phyloP scores from a whole-genome alignment of 1,140 invertebrate species.

The Araneus ventricosus region DNA sequence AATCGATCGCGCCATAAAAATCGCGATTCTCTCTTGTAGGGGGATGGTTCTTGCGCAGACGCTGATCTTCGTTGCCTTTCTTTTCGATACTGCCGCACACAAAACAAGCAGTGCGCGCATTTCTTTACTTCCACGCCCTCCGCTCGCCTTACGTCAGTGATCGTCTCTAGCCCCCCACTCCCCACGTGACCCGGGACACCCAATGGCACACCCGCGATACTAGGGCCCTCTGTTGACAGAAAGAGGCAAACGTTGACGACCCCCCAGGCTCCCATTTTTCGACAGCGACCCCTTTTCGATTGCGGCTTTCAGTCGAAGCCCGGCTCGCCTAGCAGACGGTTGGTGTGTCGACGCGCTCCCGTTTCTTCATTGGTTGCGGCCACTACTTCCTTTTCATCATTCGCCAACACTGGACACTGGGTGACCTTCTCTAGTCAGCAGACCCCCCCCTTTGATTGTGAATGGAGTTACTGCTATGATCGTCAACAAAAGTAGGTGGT shows the following conservation, averaged over 20 bases:
- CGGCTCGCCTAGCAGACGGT: slow-evolving; percentile 60
- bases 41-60: slow-evolving; percentile 64
- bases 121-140: slow-evolving; percentile 54
- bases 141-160: slow-evolving; percentile 57
- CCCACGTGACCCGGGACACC: slow-evolving; percentile 56
- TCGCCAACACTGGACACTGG: slow-evolving; percentile 64
- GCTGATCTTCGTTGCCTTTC: slow-evolving; percentile 36
- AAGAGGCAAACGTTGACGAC: neutral
- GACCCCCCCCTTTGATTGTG: slow-evolving; percentile 26
- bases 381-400: slow-evolving; percentile 26
- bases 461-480: slow-evolving; percentile 74
- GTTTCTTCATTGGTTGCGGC: slow-evolving; percentile 55
- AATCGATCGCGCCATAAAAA: slow-evolving; percentile 65
- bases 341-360: slow-evolving; percentile 59
- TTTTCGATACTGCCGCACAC: slow-evolving; percentile 28
- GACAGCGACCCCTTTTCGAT: slow-evolving; percentile 39
- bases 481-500: slow-evolving; percentile 73
- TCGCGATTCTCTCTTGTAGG: slow-evolving; percentile 39
- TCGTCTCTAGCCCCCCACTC: neutral
- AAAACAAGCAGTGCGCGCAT: slow-evolving; percentile 60
- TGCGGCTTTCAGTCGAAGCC: slow-evolving; percentile 55
- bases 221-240: slow-evolving; percentile 55
- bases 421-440: slow-evolving; percentile 64
- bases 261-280: slow-evolving; percentile 48
- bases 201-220: slow-evolving; percentile 41